Conservation (phyloP, 2,888 invertebrate species). For the Ochropacha duplaris region DNA sequence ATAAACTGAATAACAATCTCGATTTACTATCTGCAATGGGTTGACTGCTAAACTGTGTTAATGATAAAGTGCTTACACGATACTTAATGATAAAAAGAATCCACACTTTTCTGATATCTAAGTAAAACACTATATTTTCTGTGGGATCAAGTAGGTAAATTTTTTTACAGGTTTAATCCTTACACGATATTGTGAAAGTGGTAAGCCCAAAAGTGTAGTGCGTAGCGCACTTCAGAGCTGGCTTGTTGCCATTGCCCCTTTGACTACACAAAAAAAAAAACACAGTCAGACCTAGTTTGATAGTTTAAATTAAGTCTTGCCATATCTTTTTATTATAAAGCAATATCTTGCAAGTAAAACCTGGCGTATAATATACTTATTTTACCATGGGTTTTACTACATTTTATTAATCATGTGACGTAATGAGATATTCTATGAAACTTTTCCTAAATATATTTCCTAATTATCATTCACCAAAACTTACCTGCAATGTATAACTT, state of each 20-base stretch:
- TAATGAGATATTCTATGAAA: no score
- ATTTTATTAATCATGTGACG: no score
- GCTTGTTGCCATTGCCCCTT: not conserved
- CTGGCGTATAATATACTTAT: no score
- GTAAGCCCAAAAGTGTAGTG: not conserved
- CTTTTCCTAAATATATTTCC: no score
- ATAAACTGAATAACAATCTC: not conserved
- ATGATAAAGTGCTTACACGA: not conserved
- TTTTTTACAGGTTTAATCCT: not conserved
- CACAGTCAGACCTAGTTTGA: no score
- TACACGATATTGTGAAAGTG: no score
- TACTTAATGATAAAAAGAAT: not conserved
- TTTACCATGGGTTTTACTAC: no score
- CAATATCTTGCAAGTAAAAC: no score
- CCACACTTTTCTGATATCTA: not conserved
- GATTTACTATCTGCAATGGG: not conserved
- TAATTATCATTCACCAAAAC: no score
- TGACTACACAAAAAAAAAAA: not conserved
- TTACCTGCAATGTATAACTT: no score
- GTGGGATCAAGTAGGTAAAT: not conserved
- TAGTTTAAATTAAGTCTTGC: no score
- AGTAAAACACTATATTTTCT: not conserved
- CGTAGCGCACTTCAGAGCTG: not conserved
- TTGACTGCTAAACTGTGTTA: not conserved
- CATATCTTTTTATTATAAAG: no score